Evolutionary conservation across 2,888 invertebrate genomes (phyloP), one percentile per base, ranked within the genome.

Genomic region (Pollenia angustigena): DNA sequence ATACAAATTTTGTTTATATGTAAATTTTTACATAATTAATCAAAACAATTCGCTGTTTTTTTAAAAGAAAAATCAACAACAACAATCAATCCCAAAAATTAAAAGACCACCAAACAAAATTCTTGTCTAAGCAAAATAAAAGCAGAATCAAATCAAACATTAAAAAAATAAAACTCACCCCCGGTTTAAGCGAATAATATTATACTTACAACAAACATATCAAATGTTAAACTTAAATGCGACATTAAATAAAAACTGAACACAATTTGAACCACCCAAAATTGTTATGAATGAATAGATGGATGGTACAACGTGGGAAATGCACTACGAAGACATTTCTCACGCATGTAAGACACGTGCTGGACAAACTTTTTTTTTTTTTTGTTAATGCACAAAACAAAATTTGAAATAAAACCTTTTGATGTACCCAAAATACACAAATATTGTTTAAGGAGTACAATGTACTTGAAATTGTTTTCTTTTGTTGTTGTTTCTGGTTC

Each of bases 341-440:
- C 93, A 93, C 93, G 93, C 92, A 91, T 90, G 90, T 90, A 91
- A 89, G 90, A 88, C 93, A 93, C 93, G 93, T 93, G 93, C 92
- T 90, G 90, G 74, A 80, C 84, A 68, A 68, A 79, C 56, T 84
- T 84, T 84, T 81, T 64, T 50, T 69, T 74, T 32, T 32, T 32
- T 4, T 32, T 32, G 32, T 32, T 75, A 85, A 85, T 85, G 84
- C 60, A 85, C 72, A 32, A 85, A 82, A 75, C 74, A 75, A 75
- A 50, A 68, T 85, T 85, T 62, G 50, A 81, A 81, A 84, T 84
- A 78, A 84, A 87, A 87, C 76, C 87, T 84, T 87, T 87, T 87
- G 87, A 87, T 87, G 87, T 87, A 74, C 62, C 69, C 56, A 85
- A 72, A 85, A 81, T 64, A 81, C 32, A 76, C 62, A 85, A 68